A percentile compares a stretch with the other conserved stretches of the same genome.
phyloP scores from a whole-genome alignment of 2,888 invertebrate genomes.

The Bhutanitis thaidina region DNA sequence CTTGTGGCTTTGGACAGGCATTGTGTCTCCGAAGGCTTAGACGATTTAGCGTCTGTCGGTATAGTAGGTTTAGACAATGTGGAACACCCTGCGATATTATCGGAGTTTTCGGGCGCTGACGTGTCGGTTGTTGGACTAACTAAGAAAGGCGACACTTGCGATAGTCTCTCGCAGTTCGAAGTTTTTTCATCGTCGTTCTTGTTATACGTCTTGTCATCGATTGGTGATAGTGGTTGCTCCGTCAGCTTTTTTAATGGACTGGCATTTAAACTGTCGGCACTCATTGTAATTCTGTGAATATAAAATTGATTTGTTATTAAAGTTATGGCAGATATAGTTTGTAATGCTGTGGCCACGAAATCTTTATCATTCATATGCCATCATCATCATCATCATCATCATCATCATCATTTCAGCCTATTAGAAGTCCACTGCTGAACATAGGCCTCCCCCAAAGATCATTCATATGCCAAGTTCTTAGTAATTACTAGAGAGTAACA shows the following conservation, averaged over 20 bases:
- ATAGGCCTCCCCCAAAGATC: too few relatives aligned
- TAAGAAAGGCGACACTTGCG: constrained; percentile 69
- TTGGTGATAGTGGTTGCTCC: constrained; percentile 39
- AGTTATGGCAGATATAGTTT: too few relatives aligned
- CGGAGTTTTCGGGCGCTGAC: constrained; percentile 52
- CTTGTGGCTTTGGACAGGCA: constrained; percentile 78
- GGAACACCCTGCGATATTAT: constrained; percentile 62
- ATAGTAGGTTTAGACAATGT: constrained; percentile 71
- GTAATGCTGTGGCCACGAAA: too few relatives aligned
- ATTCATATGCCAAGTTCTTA: too few relatives aligned
- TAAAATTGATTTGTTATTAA: background rate
- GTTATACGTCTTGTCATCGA: constrained; percentile 59
- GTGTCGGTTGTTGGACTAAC: constrained; percentile 65
- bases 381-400: too few relatives aligned
- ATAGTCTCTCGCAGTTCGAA: constrained; percentile 56
- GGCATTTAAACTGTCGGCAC: constrained; percentile 71
- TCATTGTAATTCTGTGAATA: constrained; percentile 65
- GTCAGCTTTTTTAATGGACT: constrained; percentile 48
- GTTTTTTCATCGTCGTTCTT: constrained; percentile 57
- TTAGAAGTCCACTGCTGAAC: too few relatives aligned
- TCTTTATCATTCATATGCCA: too few relatives aligned
- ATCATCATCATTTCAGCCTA: too few relatives aligned
- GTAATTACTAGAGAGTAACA: too few relatives aligned
- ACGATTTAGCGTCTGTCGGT: constrained; percentile 71
- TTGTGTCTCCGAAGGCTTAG: constrained; percentile 67